Base-by-base conservation (phyloP, 1,140 invertebrate genomes). In the Ericerus pela region DNA sequence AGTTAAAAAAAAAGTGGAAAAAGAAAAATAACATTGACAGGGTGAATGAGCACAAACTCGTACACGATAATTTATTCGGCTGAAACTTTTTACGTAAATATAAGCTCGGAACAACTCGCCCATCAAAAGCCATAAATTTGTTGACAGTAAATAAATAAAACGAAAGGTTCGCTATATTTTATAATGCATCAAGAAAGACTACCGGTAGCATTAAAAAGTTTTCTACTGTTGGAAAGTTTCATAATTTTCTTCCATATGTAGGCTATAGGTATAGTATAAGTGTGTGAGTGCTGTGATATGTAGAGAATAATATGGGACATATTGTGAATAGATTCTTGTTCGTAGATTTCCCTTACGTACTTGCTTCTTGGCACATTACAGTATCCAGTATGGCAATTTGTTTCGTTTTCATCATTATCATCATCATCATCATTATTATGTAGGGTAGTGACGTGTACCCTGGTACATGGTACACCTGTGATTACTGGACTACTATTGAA, bases 171-270 rank as follows among this genome's bases (percentile, higher is more conserved):
- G 20, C 41, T 24, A 24, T 47, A 47, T 47, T 47, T 47, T 22
- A 47, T 47, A 47, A 47, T 47, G 26, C 26, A 47, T 47, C 41
- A 47, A 47, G 20, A 24, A 24, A 47, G n/a, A n/a, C n/a, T n/a
- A n/a, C n/a, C n/a, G n/a, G n/a, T n/a, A n/a, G n/a, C n/a, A n/a
- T n/a, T 47, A 47, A 47, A 47, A 47, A 47, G 41, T 47, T 47
- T 47, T 47, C 41, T 47, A 47, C 26, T 24, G 18, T 47, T 24
- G 22, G 41, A 47, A 47, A 47, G 41, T 47, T 47, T 47, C 26
- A 47, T 24, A 47, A 24, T 47, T 47, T 47, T 47, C n/a, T n/a
- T n/a, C n/a, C n/a, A n/a, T n/a, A n/a, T 33, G 8, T 33, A 33
- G n/a, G n/a, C 8, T 33, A 33, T 33, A 33, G 31, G 31, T 33